phyloP scores from a whole-genome alignment of 2,797 vertebrate species.

The Hoplostethus mediterraneus region DNA sequence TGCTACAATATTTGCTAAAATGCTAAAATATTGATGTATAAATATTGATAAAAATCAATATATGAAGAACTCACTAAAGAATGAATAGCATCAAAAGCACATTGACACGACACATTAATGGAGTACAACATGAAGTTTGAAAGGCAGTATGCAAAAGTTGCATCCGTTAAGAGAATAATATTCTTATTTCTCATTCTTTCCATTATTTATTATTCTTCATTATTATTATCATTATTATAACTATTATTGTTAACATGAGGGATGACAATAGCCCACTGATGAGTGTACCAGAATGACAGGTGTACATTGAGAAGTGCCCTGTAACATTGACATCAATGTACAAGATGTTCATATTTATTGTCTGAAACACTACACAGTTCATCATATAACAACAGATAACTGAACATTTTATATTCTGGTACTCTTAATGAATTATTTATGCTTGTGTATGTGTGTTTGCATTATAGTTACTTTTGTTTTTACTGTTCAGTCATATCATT shows the following conservation, averaged over 20 bases:
- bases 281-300: slow-evolving; percentile 33
- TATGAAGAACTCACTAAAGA: too few relatives aligned
- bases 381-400: slow-evolving; percentile 31
- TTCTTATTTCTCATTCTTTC: neutral
- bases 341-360: slow-evolving; percentile 72
- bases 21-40: neutral
- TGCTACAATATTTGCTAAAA: slow-evolving; percentile 11
- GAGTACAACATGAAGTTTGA: neutral
- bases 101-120: too few relatives aligned
- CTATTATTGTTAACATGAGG: neutral
- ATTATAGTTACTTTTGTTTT: slow-evolving; percentile 49
- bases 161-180: neutral
- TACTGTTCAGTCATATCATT: slow-evolving; percentile 34
- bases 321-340: slow-evolving; percentile 28
- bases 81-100: too few relatives aligned
- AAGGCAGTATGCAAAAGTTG: neutral
- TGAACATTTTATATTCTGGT: slow-evolving; percentile 68
- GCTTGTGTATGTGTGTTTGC: slow-evolving; percentile 49
- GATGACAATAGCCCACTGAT: slow-evolving; percentile 9
- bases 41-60: too few relatives aligned
- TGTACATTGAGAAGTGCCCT: slow-evolving; percentile 14
- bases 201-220: neutral
- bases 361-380: slow-evolving; percentile 78
- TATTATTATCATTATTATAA: neutral
- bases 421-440: slow-evolving; percentile 69